These are phyloP conservation scores for Brachionichthys hirsutus DNA, from an alignment of 2,113 vertebrate species.

Conservation along the genomic window DNA sequence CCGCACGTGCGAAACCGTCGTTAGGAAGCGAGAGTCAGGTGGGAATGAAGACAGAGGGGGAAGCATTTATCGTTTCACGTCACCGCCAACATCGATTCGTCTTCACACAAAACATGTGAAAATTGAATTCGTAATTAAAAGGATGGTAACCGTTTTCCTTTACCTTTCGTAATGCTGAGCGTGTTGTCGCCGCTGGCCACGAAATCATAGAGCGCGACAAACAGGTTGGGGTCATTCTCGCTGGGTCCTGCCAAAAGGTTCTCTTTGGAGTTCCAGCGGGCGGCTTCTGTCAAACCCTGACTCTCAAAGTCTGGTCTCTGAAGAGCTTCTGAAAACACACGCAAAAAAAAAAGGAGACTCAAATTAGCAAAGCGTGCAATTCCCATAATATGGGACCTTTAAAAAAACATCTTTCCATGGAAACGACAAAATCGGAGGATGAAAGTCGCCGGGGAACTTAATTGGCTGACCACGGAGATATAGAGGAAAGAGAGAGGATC, in stretches of 20 bases:
- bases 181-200: conserved; percentile 99
- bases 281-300: conserved; percentile 91
- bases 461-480: too few relatives aligned
- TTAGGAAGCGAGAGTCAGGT: conserved; percentile 62
- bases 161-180: conserved; percentile 99
- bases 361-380: neutral
- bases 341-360: neutral
- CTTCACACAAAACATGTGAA: too few relatives aligned
- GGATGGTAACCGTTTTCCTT: conserved; percentile 42
- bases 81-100: neutral
- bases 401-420: too few relatives aligned
- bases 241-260: conserved; percentile 94
- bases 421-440: too few relatives aligned
- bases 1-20: conserved; percentile 25
- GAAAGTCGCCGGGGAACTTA: too few relatives aligned
- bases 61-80: neutral
- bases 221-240: conserved; percentile 98
- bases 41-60: conserved; percentile 24
- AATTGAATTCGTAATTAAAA: too few relatives aligned
- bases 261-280: conserved; percentile 99
- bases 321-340: conserved; percentile 85
- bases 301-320: conserved; percentile 96
- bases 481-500: too few relatives aligned
- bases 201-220: conserved; percentile 98
- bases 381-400: too few relatives aligned